phyloP scores from a whole-genome alignment of 2,113 vertebrate species.

The Dicaeum eximium region DNA sequence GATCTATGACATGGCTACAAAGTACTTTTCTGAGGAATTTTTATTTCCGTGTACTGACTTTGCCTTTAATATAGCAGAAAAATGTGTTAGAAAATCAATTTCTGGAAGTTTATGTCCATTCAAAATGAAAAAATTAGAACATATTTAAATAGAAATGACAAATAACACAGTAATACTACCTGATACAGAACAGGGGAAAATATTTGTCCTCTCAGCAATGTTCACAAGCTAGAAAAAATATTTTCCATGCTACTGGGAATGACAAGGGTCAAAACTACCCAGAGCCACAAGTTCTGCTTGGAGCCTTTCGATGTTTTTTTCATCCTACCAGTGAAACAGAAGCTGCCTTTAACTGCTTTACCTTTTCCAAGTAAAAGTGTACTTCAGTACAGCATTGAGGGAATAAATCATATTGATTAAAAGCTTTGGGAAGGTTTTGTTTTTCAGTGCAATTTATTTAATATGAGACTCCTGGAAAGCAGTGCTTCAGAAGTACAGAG shows the following conservation, averaged over 20 bases:
- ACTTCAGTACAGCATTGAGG: neutral
- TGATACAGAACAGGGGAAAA: neutral
- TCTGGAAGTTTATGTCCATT: neutral
- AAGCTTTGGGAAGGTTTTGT: neutral
- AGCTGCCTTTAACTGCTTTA: neutral
- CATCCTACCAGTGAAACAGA: neutral
- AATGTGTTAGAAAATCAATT: neutral
- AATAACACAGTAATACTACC: neutral
- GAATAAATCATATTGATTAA: neutral
- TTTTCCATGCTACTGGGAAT: neutral
- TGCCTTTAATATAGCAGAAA: neutral
- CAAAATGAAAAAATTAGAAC: neutral
- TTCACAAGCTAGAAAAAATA: neutral
- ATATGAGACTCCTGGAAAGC: neutral
- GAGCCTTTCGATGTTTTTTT: neutral
- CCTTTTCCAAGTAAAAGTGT: neutral
- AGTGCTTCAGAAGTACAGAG: neutral
- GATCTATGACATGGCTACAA: neutral
- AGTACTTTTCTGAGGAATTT: neutral
- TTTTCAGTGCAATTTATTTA: neutral
- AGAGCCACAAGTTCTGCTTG: neutral
- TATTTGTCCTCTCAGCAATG: neutral
- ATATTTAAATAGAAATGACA: neutral
- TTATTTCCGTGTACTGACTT: neutral
- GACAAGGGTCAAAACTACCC: fast-evolving